Base-by-base conservation (phyloP, 2,888 invertebrate species). In the Folsomia manolachei region DNA sequence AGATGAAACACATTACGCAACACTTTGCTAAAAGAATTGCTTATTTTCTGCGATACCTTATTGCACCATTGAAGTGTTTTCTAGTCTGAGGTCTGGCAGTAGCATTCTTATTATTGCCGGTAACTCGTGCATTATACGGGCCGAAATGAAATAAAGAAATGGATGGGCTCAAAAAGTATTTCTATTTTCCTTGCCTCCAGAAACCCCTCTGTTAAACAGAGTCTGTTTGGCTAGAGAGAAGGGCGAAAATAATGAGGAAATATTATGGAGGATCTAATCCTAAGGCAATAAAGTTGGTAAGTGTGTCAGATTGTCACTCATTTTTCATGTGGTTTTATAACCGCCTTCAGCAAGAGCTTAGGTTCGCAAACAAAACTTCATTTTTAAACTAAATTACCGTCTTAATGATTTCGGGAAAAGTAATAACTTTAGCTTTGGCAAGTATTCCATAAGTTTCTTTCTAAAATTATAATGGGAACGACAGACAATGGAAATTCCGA, bases 291-390 rank as follows among this genome's bases (percentile, higher is more conserved):
- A 56, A 56, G 21, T 56, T 56, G 56, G 21, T 56, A 56, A 56
- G 56, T 56, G 56, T 56, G 56, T n/a, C 56, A 56, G 56, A 56
- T 56, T 56, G 56, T 56, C 19, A 56, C 19, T 56, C 56, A 56
- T 56, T 56, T 56, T 56, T 56, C 56, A 56, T 19, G 21, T 39
- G 7, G 39, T 39, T 39, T 9, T 39, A n/a, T n/a, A n/a, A n/a
- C n/a, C 18, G 18, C 18, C 18, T 51, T 51, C 18, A 51, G 51
- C 51, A 51, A 51, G 18, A 51, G 18, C 18, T 19, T 14, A 56
- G 19, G 56, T 19, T 4, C 9, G 18, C 19, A 4, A 56, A 56
- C 18, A 21, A 56, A 56, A 21, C 56, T 56, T 56, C 18, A 56
- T 19, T 56, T 56, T 56, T 56, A 56, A 56, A 56, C 18, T n/a